Conservation (phyloP, 2,888 invertebrate genomes). For the Scrobipalpa costella region DNA sequence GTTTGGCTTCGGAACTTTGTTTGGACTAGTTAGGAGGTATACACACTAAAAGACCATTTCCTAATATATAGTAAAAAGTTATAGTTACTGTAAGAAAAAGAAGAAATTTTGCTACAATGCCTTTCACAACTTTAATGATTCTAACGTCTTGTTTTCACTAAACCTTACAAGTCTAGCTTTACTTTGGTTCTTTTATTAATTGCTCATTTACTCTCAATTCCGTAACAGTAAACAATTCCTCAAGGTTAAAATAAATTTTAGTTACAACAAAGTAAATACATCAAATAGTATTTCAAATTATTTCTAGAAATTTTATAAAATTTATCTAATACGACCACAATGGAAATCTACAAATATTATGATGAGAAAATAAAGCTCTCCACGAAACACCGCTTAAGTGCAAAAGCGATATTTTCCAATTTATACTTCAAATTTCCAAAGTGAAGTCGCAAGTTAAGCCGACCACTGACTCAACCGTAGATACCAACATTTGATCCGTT, state of each 20-base stretch:
- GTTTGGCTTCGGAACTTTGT: no score
- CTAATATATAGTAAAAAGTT: no score
- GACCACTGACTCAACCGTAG: conserved; percentile 50
- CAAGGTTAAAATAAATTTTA: conserved; percentile 34
- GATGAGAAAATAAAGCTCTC: background rate
- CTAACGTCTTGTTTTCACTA: conserved; percentile 30
- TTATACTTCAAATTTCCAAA: background rate
- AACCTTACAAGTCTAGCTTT: conserved; percentile 47
- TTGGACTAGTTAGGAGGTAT: no score
- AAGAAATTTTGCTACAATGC: background rate
- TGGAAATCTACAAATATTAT: background rate
- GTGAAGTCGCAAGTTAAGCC: conserved; percentile 33
- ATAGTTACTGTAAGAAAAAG: no score
- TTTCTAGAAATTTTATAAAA: background rate
- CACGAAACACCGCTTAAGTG: background rate
- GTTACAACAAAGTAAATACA: background rate
- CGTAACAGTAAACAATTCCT: conserved; percentile 69
- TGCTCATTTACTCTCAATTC: conserved; percentile 61
- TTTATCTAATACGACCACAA: background rate
- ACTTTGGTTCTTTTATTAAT: conserved; percentile 68
- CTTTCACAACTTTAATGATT: background rate
- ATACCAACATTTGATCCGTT: conserved; percentile 62
- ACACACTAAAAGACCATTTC: no score
- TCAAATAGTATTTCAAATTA: background rate
- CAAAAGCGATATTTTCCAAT: background rate